A percentile compares a stretch with the other conserved stretches of the same genome.
phyloP scores from a whole-genome alignment of 2,888 invertebrate species.

The Toxonevra muliebris region DNA sequence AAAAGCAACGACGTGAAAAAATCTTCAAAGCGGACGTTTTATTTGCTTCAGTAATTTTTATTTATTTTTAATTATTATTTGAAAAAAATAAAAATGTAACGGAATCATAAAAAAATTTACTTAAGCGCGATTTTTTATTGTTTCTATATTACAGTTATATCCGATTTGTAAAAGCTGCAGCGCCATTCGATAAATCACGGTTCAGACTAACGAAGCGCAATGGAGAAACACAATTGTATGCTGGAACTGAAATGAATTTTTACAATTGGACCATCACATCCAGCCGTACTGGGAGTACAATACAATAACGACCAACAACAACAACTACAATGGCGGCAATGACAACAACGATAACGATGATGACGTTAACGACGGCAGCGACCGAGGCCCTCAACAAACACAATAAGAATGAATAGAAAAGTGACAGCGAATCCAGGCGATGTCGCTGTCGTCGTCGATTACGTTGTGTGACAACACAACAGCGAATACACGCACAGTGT shows the following conservation, averaged over 20 bases:
- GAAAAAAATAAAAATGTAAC: no score
- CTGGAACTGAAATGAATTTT: slow-evolving; percentile 35
- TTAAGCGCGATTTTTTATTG: no score
- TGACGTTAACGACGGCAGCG: slow-evolving; percentile 42
- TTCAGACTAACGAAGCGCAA: slow-evolving; percentile 2
- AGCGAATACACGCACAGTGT: neutral
- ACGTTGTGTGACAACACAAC: neutral
- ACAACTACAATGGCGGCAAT: slow-evolving; percentile 21
- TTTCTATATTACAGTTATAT: no score
- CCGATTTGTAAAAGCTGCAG: no score
- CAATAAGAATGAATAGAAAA: slow-evolving; percentile 8
- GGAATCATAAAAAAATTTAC: no score
- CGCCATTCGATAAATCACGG: no score
- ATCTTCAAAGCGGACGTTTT: no score
- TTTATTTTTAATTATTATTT: no score
- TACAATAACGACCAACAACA: slow-evolving; percentile 19
- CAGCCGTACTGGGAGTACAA: slow-evolving; percentile 23
- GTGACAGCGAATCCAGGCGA: slow-evolving; percentile 5
- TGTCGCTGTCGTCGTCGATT: slow-evolving; percentile 13
- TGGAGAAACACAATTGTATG: slow-evolving; percentile 46
- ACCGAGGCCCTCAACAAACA: slow-evolving; percentile 25
- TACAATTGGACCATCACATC: slow-evolving; percentile 40
- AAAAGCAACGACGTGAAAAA: no score
- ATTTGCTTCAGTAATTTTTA: no score
- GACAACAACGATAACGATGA: slow-evolving; percentile 25